Percentiles rank a stretch among this genome's conserved stretches.
These are phyloP conservation scores for Falco peregrinus DNA, from an alignment of 2,797 vertebrate genomes.

Conservation along the genomic window DNA sequence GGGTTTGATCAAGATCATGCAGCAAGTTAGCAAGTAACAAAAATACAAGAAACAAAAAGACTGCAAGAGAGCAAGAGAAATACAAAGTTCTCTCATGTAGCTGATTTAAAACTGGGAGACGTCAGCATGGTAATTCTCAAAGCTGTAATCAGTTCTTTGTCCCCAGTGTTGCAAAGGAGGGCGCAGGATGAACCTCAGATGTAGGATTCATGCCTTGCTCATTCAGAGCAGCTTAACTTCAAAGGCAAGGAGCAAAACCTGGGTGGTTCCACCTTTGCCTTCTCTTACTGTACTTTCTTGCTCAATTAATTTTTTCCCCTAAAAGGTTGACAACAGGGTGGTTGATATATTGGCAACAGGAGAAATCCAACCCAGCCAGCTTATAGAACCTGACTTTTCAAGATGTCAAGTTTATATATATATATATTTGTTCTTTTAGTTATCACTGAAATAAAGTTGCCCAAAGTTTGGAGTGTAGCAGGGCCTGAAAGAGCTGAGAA, in stretches of 20 bases:
- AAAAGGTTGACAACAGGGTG: background rate
- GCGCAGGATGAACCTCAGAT: background rate
- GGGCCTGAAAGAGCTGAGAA: background rate
- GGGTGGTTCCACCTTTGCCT: background rate
- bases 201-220: background rate
- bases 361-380: background rate
- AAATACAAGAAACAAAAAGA: background rate
- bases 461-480: background rate
- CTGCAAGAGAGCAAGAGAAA: background rate
- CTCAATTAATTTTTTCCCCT: background rate
- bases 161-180: background rate
- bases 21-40: background rate
- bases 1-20: background rate
- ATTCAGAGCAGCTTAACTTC: constrained; percentile 19
- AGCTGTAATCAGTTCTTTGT: background rate
- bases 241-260: constrained; percentile 1
- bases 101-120: constrained; percentile 6
- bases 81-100: background rate
- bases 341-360: background rate
- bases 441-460: constrained; percentile 29
- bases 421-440: background rate
- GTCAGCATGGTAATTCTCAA: background rate
- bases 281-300: background rate
- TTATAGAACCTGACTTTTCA: constrained; percentile 22
- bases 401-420: background rate